A percentile compares a stretch with the other conserved stretches of the same genome.
These are phyloP conservation scores for Drosophila santomea DNA, from an alignment of 1,140 invertebrate genomes.

Conservation along the genomic window DNA sequence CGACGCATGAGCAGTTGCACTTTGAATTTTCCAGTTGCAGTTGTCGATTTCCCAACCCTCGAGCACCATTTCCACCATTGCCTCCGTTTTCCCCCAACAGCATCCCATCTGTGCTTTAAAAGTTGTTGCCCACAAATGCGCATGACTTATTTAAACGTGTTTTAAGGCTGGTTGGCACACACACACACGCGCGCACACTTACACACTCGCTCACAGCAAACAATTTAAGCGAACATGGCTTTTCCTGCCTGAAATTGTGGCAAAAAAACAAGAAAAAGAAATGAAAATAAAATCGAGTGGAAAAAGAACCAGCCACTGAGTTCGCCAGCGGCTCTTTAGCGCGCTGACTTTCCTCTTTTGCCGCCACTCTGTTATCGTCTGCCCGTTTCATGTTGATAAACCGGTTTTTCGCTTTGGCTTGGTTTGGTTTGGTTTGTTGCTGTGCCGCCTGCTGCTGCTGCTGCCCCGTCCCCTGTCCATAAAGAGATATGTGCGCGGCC, in stretches of 20 bases:
- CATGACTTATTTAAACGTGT: slow-evolving; percentile 82
- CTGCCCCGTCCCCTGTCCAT: slow-evolving; percentile 40
- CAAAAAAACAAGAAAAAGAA: slow-evolving; percentile 52
- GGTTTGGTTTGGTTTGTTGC: slow-evolving; percentile 54
- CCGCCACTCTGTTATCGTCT: slow-evolving; percentile 66
- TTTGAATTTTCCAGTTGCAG: slow-evolving; percentile 41
- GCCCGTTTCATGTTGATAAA: slow-evolving; percentile 67
- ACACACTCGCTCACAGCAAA: slow-evolving; percentile 64
- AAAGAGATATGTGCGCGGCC: slow-evolving; percentile 57
- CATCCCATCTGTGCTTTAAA: slow-evolving; percentile 59
- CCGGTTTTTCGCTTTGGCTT: slow-evolving; percentile 62
- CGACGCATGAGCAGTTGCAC: slow-evolving; percentile 47
- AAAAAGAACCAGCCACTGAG: slow-evolving; percentile 55
- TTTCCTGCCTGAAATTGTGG: slow-evolving; percentile 79
- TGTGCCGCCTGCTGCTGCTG: slow-evolving; percentile 44
- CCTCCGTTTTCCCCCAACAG: slow-evolving; percentile 1
- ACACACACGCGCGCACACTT: slow-evolving; percentile 26
- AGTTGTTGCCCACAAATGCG: slow-evolving; percentile 66
- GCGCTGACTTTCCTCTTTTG: slow-evolving; percentile 30
- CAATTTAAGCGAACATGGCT: slow-evolving; percentile 79
- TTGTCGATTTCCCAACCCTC: slow-evolving; percentile 20
- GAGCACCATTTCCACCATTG: slow-evolving; percentile 6
- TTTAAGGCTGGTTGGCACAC: slow-evolving; percentile 40
- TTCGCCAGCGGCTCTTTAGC: slow-evolving; percentile 49
- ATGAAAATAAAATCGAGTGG: slow-evolving; percentile 45